Percentiles rank a stretch among this genome's conserved stretches.
phyloP scores from a whole-genome alignment of 2,113 vertebrate species.

The Pyrgilauda ruficollis region DNA sequence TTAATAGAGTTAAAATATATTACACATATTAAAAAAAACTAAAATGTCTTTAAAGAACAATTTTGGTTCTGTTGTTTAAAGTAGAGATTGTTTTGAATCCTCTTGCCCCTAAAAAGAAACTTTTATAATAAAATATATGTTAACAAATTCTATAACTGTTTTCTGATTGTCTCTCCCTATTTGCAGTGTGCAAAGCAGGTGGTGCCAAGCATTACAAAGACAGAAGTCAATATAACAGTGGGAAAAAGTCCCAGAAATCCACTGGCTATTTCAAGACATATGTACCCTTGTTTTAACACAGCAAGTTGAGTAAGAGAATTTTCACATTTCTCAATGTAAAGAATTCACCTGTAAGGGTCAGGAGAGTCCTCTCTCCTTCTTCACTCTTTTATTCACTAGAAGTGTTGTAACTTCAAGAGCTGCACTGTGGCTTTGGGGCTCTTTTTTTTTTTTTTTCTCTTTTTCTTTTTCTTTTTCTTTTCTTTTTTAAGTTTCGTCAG shows the following conservation, averaged over 20 bases:
- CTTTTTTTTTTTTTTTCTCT: background rate
- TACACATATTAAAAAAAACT: background rate
- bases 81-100: background rate
- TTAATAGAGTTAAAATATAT: background rate
- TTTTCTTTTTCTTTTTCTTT: background rate
- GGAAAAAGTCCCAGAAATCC: background rate
- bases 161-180: background rate
- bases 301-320: background rate
- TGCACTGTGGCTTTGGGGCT: background rate
- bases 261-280: background rate
- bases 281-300: background rate
- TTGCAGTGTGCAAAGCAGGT: background rate
- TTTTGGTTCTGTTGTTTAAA: background rate
- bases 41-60: background rate
- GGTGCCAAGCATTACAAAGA: background rate
- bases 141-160: background rate
- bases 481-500: conserved; percentile 23
- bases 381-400: background rate
- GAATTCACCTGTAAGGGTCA: conserved; percentile 4
- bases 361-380: background rate
- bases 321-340: background rate
- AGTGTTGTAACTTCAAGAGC: conserved; percentile 20
- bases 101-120: background rate
- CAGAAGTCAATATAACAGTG: background rate
- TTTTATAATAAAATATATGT: background rate